Evolutionary conservation across 2,888 invertebrate genomes (phyloP).

Genomic region (Gibbula magus): DNA sequence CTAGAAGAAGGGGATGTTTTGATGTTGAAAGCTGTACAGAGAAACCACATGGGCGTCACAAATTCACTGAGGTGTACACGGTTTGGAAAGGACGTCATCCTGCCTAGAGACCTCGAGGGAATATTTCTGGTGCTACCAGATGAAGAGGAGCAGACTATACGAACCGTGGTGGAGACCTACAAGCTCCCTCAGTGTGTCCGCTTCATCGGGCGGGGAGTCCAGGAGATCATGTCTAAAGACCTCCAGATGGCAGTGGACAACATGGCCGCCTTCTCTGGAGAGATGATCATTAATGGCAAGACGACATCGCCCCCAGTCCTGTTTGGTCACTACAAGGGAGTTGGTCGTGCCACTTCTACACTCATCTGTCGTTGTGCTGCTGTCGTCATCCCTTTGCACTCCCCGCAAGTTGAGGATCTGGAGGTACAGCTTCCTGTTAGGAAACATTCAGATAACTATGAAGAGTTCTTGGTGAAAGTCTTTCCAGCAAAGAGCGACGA

Average conservation of each 20-base stretch:
- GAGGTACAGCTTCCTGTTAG: conserved; percentile 7
- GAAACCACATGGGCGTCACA: neutral
- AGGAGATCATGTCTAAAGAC: conserved; percentile 14
- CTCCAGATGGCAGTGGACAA: conserved; percentile 19
- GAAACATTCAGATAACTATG: conserved; percentile 14
- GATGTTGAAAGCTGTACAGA: neutral
- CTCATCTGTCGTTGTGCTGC: neutral
- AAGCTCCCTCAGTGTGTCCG: conserved; percentile 24
- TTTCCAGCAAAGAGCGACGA: neutral
- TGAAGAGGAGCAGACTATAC: conserved; percentile 11
- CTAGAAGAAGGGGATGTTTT: conserved; percentile 3
- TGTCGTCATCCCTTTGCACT: conserved; percentile 23
- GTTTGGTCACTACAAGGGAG: conserved; percentile 27
- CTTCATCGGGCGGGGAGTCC: conserved; percentile 9
- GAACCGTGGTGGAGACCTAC: conserved; percentile 16
- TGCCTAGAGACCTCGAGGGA: neutral
- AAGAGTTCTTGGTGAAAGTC: conserved; percentile 1
- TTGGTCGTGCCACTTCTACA: neutral
- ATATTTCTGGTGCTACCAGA: neutral
- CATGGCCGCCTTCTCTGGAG: neutral
- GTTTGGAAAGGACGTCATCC: neutral
- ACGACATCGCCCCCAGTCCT: neutral
- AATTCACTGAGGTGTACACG: neutral
- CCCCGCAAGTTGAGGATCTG: neutral
- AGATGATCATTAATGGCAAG: conserved; percentile 2